Base-by-base conservation (phyloP, 37 sponge, comb jelly and placozoan species). In the Aphrocallistes beatrix region DNA sequence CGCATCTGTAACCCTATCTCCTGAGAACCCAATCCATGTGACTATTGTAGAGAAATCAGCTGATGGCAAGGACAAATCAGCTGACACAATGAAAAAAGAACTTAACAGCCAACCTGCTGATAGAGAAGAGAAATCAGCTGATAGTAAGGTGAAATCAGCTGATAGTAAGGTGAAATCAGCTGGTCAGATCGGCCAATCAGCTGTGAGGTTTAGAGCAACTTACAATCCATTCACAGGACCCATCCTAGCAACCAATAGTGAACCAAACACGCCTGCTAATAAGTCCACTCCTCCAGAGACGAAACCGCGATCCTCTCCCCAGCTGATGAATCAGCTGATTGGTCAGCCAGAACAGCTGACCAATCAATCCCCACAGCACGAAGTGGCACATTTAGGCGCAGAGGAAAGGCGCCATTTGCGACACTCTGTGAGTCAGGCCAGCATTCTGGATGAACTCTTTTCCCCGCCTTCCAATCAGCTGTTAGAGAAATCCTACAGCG, bases 381-480 rank as follows among this genome's bases (percentile, higher is more conserved):
- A 21, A 47, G 17, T 17, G 13, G 17, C 13, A 13, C 21, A 3
- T 21, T 30, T 3, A 1, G 3, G 8, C 10, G 21, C 75, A 32
- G 75, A 19, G 10, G 45, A 42, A 16, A 16, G 10, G 45, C 75
- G 28, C 3, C 10, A 28, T 25, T 13, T 60, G 34, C 25, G n/a
- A 30, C 75, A 13, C 32, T 60, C 75, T 25, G 75, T 60, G 32
- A 60, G 75, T 60, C 75, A 60, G 75, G 3, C 25, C n/a, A 32
- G 8, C 34, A 3, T 60, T 21, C 75, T 60, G 34, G 75, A 60
- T 60, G 10, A 3, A 3, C 75, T 60, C 75, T 60, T 60, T 30
- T 60, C 75, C n/a, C 75, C 75, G 25, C 75, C 75, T 3, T 6
- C 75, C 75, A 60, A 60, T 60, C 75, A 13, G 75, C 75, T 60